Percentiles rank a stretch among this genome's conserved stretches.
Conservation (phyloP, 1,140 invertebrate species). For the Caenorhabditis elegans region WBcel235 BX284605.5:9384001-9384500, state of each 20-base stretch:
- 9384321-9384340: neutral
- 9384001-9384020: no score
- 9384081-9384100: neutral
- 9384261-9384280: neutral
- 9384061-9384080: neutral
- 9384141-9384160: neutral
- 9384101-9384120: neutral
- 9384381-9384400: no score
- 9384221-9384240: conserved; percentile 9
- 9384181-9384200: neutral
- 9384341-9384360: no score
- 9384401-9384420: no score
- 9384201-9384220: neutral
- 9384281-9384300: neutral
- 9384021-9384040: no score
- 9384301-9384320: neutral
- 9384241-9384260: conserved; percentile 20
- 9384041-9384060: neutral
- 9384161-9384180: neutral
- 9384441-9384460: no score
- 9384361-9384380: no score
- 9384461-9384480: no score
- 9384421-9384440: neutral
- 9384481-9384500: no score
- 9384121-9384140: neutral